A percentile compares a stretch with the other conserved stretches of the same genome.
These are phyloP conservation scores for Poecilia latipinna DNA, from an alignment of 2,113 vertebrate species.

Conservation along the genomic window DNA sequence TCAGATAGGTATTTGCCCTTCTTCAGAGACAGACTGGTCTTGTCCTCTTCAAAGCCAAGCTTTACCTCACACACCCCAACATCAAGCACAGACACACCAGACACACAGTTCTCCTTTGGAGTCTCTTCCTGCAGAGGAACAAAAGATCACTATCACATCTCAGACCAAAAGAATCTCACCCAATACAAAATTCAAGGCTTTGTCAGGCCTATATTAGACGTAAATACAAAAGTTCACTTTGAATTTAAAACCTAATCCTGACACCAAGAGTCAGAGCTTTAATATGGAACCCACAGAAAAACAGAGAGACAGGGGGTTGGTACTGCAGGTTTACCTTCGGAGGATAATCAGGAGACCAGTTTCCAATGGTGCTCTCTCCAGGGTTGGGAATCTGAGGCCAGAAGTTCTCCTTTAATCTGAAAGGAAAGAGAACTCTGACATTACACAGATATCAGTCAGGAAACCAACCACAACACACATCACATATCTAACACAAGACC, in stretches of 20 bases:
- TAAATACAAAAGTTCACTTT: too few species aligned
- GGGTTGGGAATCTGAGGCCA: conserved; percentile 96
- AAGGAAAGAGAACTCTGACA: not conserved
- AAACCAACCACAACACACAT: not conserved
- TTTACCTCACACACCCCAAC: conserved; percentile 87
- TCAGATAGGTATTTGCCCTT: conserved; percentile 93
- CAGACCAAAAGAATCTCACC: not conserved
- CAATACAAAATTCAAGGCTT: too few species aligned
- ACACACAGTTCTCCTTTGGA: conserved; percentile 87
- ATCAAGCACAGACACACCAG: conserved; percentile 90
- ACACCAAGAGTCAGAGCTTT: too few species aligned
- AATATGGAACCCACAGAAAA: too few species aligned
- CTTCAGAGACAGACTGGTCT: conserved; percentile 85
- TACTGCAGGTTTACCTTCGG: conserved; percentile 79
- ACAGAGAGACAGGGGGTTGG: too few species aligned
- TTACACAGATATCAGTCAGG: not conserved
- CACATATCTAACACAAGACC: not conserved
- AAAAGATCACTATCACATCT: conserved; percentile 3
- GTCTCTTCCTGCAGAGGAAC: conserved; percentile 79
- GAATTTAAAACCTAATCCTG: too few species aligned
- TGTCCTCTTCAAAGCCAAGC: conserved; percentile 87
- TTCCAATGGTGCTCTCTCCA: conserved; percentile 92
- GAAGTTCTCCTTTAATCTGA: conserved; percentile 90
- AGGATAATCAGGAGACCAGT: conserved; percentile 92
- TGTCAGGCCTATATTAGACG: too few species aligned